Evolutionary conservation across 2,888 invertebrate genomes (phyloP), one percentile per base, ranked within the genome.

Genomic region (Trichacis sp.): DNA sequence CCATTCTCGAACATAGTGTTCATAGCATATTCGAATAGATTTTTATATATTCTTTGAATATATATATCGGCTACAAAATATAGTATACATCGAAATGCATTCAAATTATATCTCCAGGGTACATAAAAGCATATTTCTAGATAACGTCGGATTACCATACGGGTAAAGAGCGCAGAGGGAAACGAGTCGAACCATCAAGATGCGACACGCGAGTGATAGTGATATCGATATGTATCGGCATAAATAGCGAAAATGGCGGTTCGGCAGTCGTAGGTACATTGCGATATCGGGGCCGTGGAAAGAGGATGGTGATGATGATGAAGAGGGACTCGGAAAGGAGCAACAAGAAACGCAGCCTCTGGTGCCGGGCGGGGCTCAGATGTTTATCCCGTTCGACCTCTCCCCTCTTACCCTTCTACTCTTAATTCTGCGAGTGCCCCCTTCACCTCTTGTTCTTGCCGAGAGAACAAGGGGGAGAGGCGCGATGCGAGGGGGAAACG

Each of bases 331-430:
- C 55, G 65, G 71, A 74, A 74, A 78, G 72, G 69, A 78, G 76
- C 73, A 78, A 74, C 72, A 68, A 72, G 71, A 71, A 74, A 73
- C 68, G 76, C 77, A 79, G 81, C 81, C 80, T 79, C 80, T 78
- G 81, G 82, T 81, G 79, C 81, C 82, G 82, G 82, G 82, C 81
- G 82, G 82, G 80, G 82, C 82, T 82, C 81, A 78, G 81, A 83
- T 81, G 81, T 82, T 83, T 83, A 83, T 82, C 82, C 81, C 81
- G 78, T 75, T 81, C 82, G 81, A 81, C 80, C 82, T 82, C 82
- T 79, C 76, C 77, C 76, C 73, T 74, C 72, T 74, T 64, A 61
- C 72, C 33, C 53, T 69, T 66, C 65, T 20, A 43, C 61, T 58
- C 67, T 66, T 59, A 52, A 66, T 70, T 64, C 59, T 70, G 57